Base-by-base conservation (phyloP, 2,797 vertebrate genomes). In the Leptoclinus maculatus region DNA sequence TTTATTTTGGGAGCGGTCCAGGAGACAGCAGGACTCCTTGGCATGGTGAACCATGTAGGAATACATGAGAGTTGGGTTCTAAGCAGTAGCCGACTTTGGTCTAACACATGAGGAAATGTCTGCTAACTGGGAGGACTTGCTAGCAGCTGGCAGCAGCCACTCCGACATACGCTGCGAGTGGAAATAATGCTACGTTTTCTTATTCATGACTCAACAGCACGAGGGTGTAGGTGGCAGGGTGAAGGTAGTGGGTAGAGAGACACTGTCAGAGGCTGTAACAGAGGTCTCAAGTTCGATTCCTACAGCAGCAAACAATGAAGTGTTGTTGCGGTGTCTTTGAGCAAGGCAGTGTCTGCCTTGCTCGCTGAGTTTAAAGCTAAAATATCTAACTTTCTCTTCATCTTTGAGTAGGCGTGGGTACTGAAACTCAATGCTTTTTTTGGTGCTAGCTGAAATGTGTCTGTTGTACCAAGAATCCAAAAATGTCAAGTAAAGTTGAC, bases 1-100 rank as follows among this genome's bases (percentile, higher is more conserved):
- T 95, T 95, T 94, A 77, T 88, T 77, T 95, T 95, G 94, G 93
- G 85, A 68, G 43, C 0, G 3, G 23, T 93, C 90, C 95, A 95
- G 92, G 88, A 94, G 93, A 93, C 93, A 88, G 91, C 85, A 77
- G 92, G 92, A 83, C 88, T 84, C 62, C 87, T 91, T 94, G 94
- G 93, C 91, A 65, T 67, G 39, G 78, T 10, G 76, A 71, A 36
- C 78, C 86, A 38, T 45, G 81, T 83, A 86, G 91, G 88, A 92
- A 84, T 84, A 86, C 86, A 83, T 71, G 80, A 92, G 87, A 58
- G 78, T 87, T 85, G 69, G 86, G 88, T 89, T 92, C 85, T 84
- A 65, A 88, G 83, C 79, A 66, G 87, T 76, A 79, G 88, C 79
- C 27, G 73, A 62, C 66, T 89, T 91, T 86, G 83, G 75, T 88